phyloP scores from a whole-genome alignment of 1,140 invertebrate genomes.

The Drosophila triauraria region DNA sequence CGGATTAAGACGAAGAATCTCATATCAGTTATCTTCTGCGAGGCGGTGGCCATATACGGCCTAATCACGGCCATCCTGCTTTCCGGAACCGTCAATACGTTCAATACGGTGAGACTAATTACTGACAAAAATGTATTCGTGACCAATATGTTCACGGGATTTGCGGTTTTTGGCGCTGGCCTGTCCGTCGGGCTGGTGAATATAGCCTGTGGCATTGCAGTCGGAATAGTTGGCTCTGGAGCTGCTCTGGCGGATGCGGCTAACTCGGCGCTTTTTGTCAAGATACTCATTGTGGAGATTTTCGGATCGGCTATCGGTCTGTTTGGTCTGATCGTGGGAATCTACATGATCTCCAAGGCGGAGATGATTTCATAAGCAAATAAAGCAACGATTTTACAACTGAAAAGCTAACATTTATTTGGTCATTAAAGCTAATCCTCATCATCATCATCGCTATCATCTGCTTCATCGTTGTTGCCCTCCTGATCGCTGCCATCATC shows the following conservation, averaged over 20 bases:
- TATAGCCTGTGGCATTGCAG: constrained; percentile 96
- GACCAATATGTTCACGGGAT: constrained; percentile 92
- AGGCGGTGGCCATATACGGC: constrained; percentile 99
- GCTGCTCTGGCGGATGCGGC: constrained; percentile 98
- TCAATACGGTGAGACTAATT: constrained; percentile 60
- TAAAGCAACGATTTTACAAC: neutral
- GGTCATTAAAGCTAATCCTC: constrained; percentile 47
- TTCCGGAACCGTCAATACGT: constrained; percentile 90
- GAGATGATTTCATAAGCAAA: constrained; percentile 84
- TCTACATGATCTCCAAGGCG: constrained; percentile 93
- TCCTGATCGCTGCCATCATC: constrained; percentile 59
- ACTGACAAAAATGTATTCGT: constrained; percentile 72
- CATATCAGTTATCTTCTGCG: constrained; percentile 99
- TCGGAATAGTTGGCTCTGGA: constrained; percentile 97
- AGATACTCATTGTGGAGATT: constrained; percentile 99
- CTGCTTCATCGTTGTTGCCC: constrained; percentile 23
- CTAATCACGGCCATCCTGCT: constrained; percentile 99
- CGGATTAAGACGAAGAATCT: constrained; percentile 99
- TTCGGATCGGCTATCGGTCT: constrained; percentile 99
- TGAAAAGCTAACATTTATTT: constrained; percentile 43
- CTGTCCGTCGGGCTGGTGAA: constrained; percentile 97
- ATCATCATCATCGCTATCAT: constrained; percentile 41
- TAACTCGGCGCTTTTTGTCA: constrained; percentile 97
- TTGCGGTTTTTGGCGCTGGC: constrained; percentile 97
- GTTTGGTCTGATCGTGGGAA: constrained; percentile 98